These are phyloP conservation scores for Poeciliopsis prolifica DNA, from an alignment of 2,113 vertebrate species.

Conservation along the genomic window DNA sequence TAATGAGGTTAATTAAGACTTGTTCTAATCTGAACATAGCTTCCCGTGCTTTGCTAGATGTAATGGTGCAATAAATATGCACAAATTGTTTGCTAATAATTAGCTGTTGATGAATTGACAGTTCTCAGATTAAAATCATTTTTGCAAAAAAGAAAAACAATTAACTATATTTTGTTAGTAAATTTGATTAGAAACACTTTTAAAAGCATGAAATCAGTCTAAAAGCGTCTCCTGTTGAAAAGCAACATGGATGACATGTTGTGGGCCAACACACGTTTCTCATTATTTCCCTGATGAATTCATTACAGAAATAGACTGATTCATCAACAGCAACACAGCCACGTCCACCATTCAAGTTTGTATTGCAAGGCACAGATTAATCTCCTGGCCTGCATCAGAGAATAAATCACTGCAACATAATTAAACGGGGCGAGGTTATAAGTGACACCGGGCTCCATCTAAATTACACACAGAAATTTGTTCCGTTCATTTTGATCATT, in stretches of 20 bases:
- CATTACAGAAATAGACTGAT: constrained; percentile 1
- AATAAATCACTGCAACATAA: constrained; percentile 97
- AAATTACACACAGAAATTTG: constrained; percentile 94
- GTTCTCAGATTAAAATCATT: neutral
- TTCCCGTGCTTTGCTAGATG: neutral
- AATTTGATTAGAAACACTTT: no score
- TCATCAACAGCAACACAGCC: neutral
- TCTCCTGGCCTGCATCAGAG: constrained; percentile 88
- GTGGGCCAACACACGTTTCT: neutral
- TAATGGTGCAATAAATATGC: neutral
- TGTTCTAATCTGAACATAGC: neutral
- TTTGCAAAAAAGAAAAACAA: no score
- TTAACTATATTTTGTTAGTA: no score
- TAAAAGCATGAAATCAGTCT: no score
- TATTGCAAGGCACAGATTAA: constrained; percentile 87
- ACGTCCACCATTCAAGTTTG: constrained; percentile 18
- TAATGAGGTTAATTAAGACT: neutral
- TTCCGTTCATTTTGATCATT: constrained; percentile 97
- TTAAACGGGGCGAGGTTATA: constrained; percentile 93
- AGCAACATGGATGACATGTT: neutral
- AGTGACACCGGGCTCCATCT: constrained; percentile 97
- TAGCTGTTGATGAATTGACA: neutral
- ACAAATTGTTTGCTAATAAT: neutral
- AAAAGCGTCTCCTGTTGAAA: neutral
- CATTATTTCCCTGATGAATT: neutral